Conservation (phyloP, 2,797 vertebrate species). For the Loriculus beryllinus region DNA sequence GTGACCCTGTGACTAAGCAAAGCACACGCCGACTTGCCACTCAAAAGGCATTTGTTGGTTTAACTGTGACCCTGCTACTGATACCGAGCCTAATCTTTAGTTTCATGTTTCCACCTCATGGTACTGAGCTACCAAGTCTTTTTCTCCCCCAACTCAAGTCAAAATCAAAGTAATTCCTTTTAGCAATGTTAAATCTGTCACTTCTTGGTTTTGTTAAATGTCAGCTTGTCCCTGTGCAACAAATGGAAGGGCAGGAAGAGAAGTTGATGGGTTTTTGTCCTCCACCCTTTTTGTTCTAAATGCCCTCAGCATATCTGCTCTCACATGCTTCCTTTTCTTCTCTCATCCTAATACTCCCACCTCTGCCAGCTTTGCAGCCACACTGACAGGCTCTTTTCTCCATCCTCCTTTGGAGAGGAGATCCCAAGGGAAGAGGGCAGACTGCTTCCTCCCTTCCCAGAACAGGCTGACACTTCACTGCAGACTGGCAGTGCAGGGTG, state of each 20-base stretch:
- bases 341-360: background rate
- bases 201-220: background rate
- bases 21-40: background rate
- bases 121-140: background rate
- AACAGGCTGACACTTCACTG: accelerated
- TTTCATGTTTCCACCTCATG: background rate
- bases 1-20: background rate
- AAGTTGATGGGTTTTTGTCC: background rate
- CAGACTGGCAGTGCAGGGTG: background rate
- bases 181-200: background rate
- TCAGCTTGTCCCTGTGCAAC: background rate
- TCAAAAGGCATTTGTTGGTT: background rate
- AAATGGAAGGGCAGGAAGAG: background rate
- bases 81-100: background rate
- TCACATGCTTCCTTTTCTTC: background rate
- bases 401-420: background rate
- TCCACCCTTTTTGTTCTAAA: background rate
- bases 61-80: background rate
- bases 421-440: background rate
- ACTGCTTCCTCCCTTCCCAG: background rate
- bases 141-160: background rate
- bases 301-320: background rate
- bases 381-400: background rate
- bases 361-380: background rate
- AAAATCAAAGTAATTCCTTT: background rate